Evolutionary conservation across 2,797 vertebrate genomes (phyloP).

Genomic region (Oceanodroma leucorhoa): DNA sequence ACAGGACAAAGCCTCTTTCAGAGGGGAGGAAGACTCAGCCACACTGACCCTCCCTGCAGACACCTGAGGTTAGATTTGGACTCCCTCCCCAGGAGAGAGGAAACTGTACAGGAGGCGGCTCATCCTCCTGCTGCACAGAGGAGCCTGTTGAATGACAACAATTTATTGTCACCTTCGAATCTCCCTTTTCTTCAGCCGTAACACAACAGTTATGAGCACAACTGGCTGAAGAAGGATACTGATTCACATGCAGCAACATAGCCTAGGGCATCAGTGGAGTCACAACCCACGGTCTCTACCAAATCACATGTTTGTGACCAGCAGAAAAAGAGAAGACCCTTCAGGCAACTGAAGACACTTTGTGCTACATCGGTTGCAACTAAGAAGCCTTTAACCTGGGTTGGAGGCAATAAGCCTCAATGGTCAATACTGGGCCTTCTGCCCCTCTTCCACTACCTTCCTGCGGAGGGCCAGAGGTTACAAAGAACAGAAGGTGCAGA

Average conservation of each 20-base stretch:
- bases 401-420: background rate
- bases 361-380: background rate
- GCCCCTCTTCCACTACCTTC: background rate
- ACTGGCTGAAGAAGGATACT: background rate
- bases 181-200: background rate
- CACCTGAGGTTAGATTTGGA: background rate
- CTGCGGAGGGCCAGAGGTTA: accelerated
- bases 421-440: background rate
- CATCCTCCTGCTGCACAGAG: background rate
- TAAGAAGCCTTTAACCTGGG: background rate
- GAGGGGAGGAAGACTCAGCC: background rate
- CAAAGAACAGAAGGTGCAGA: background rate
- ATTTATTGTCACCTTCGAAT: background rate
- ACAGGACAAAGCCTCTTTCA: background rate
- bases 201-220: background rate
- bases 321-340: background rate
- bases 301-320: background rate
- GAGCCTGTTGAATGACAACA: background rate
- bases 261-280: background rate
- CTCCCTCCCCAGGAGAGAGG: background rate
- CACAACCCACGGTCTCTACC: background rate
- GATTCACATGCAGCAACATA: background rate
- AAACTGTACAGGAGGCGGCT: background rate
- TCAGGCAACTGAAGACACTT: background rate
- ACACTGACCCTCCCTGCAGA: accelerated